Evolutionary conservation across 2,888 invertebrate species (phyloP), one percentile per base, ranked within the genome.

Genomic region (Isoperla grammatica): DNA sequence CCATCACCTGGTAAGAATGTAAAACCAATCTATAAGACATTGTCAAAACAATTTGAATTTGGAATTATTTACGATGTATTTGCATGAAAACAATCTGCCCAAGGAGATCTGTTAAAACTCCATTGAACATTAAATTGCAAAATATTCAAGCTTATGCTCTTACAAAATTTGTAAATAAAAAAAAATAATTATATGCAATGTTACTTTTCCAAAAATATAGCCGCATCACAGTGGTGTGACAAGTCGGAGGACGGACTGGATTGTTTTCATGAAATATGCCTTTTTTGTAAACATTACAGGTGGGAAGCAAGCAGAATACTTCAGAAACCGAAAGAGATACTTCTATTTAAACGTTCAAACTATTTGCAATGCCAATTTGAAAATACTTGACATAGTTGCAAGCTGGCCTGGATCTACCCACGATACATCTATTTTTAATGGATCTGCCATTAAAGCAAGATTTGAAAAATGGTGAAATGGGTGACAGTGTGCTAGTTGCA

Each of bases 1-100:
- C 57, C 56, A 29, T 57, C 57, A 9, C 57, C 57, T 17, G 57
- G 49, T 40, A n/a, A n/a, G n/a, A n/a, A n/a, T n/a, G n/a, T 45
- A 45, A 17, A 13, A 17, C 15, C 15, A 17, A n/a, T n/a, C 17
- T 45, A 45, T 11, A 45, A 17, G n/a, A n/a, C n/a, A n/a, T n/a
- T n/a, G n/a, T n/a, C n/a, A n/a, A n/a, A n/a, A n/a, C n/a, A n/a
- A n/a, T n/a, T n/a, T n/a, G n/a, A n/a, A n/a, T n/a, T n/a, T 19
- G 12, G 45, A 9, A 17, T 45, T 13, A 45, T 9, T 45, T 4
- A 29, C 5, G 8, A 29, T 6, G 29, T 29, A 8, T 8, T 29
- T 29, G 29, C 8, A 8, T 4, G 4, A 29, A 8, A 29, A 29
- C 4, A 29, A 6, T 29, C 29, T 29, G 29, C 29, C 29, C 8